Evolutionary conservation across 2,797 vertebrate species (phyloP).

Genomic region (Loris lydekkerianus): DNA sequence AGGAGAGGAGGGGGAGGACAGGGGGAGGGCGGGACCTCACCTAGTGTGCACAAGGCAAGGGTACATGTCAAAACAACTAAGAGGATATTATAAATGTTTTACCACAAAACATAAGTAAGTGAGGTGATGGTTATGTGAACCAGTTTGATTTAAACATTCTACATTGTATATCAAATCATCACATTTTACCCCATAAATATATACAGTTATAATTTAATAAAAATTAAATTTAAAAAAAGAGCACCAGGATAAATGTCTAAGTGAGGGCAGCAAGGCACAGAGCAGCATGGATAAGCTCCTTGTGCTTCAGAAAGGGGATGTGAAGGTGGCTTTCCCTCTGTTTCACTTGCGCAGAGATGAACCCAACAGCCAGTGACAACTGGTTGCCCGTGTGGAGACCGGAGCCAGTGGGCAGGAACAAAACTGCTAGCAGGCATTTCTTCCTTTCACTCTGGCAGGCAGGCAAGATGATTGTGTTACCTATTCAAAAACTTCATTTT

Average conservation of each 20-base stretch:
- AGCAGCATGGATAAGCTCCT: not conserved
- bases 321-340: not conserved
- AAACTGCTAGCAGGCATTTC: accelerated
- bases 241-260: not conserved
- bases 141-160: too few species aligned
- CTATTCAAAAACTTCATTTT: not conserved
- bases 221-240: not conserved
- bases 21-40: too few species aligned
- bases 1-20: too few species aligned
- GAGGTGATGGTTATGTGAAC: too few species aligned
- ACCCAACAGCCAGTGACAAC: not conserved
- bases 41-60: too few species aligned
- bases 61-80: too few species aligned
- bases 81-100: too few species aligned
- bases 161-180: too few species aligned
- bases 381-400: not conserved
- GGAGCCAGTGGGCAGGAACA: not conserved
- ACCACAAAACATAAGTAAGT: too few species aligned
- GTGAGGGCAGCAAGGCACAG: not conserved
- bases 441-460: not conserved
- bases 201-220: too few species aligned
- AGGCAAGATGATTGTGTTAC: not conserved
- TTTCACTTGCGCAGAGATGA: not conserved
- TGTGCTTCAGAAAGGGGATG: not conserved
- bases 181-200: too few species aligned